These are phyloP conservation scores for Dicyrtoma fusca DNA, from an alignment of 2,888 invertebrate genomes.

Conservation along the genomic window DNA sequence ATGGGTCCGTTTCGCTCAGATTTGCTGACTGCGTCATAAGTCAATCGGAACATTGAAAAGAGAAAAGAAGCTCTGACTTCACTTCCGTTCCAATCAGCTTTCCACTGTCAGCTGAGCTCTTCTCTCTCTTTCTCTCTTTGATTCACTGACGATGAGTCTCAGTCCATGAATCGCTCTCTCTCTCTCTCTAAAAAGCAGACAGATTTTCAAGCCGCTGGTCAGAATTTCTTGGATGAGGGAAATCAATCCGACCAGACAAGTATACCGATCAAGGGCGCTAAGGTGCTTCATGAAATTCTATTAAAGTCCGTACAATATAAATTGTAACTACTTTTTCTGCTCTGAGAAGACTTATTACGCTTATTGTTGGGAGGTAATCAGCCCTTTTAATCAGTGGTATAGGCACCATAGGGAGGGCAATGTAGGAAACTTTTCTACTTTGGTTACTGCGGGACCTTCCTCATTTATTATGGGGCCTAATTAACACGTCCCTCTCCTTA, in stretches of 20 bases:
- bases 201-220: not conserved
- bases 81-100: constrained; percentile 16
- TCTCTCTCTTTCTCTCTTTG: not conserved
- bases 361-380: too few relatives aligned
- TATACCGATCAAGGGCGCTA: not conserved
- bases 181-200: not conserved
- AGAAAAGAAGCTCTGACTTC: not conserved
- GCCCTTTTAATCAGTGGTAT: too few relatives aligned
- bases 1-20: constrained; percentile 2
- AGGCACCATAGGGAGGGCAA: too few relatives aligned
- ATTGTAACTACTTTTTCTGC: too few relatives aligned
- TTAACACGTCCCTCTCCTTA: too few relatives aligned
- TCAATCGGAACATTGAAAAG: not conserved
- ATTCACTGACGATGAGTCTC: too few relatives aligned
- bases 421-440: too few relatives aligned
- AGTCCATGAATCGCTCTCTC: constrained; percentile 5
- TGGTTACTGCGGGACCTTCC: too few relatives aligned
- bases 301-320: too few relatives aligned
- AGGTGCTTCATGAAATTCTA: not conserved
- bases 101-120: not conserved
- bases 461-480: too few relatives aligned
- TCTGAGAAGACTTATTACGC: too few relatives aligned
- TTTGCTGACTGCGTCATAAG: not conserved
- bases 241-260: too few relatives aligned
- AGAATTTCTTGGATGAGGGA: not conserved